phyloP scores from a whole-genome alignment of 2,797 vertebrate genomes.

The Anguilla obscura region DNA sequence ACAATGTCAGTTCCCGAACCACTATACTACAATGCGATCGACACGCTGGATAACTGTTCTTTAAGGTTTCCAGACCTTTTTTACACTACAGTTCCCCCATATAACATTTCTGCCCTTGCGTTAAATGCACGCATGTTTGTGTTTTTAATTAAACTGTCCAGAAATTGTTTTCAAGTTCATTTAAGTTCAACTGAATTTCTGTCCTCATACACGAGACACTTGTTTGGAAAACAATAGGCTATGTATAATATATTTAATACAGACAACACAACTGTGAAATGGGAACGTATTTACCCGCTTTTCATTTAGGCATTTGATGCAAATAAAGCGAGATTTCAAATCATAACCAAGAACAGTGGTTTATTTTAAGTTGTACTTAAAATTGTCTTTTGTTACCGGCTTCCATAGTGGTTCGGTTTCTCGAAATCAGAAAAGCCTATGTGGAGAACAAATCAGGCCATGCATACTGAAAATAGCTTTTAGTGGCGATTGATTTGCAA shows the following conservation, averaged over 20 bases:
- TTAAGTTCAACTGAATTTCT: neutral
- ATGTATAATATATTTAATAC: too few relatives aligned
- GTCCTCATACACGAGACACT: neutral
- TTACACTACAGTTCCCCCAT: neutral
- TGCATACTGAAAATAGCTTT: too few relatives aligned
- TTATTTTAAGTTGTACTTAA: neutral
- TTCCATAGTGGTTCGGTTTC: neutral
- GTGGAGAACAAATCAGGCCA: neutral
- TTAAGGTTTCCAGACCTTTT: neutral
- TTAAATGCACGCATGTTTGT: too few relatives aligned
- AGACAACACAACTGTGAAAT: too few relatives aligned
- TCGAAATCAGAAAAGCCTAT: neutral
- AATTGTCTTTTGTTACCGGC: neutral
- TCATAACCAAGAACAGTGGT: too few relatives aligned
- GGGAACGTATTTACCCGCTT: too few relatives aligned
- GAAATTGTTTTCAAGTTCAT: neutral
- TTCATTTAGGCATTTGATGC: too few relatives aligned
- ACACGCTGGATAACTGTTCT: neutral
- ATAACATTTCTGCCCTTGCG: neutral
- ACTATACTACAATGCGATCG: neutral
- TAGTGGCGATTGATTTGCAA: neutral
- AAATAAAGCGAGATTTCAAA: too few relatives aligned
- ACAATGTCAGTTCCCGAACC: neutral
- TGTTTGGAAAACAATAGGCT: neutral
- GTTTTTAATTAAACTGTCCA: neutral